A percentile compares a stretch with the other conserved stretches of the same genome.
These are phyloP conservation scores for Dendronephthya gigantea DNA, from an alignment of 64 coral and sea anemone genomes.

Conservation along the genomic window DNA sequence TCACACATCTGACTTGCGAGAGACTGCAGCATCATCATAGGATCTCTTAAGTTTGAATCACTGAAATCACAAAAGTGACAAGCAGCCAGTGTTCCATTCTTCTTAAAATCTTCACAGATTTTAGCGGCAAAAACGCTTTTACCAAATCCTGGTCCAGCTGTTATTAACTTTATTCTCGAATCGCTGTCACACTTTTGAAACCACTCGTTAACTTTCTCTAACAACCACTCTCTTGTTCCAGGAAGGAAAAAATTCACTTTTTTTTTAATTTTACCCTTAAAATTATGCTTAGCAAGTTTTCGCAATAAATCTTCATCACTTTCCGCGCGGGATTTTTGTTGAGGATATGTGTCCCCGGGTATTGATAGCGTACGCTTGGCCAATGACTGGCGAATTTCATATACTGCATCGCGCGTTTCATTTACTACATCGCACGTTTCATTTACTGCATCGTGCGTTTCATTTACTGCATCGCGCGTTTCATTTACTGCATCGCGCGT, in stretches of 20 bases:
- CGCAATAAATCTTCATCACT: background rate
- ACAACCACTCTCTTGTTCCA: constrained; percentile 53
- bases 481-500: too few species aligned
- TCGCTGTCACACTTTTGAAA: constrained; percentile 27
- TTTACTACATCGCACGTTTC: too few species aligned
- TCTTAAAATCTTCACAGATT: constrained; percentile 5
- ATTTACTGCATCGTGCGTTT: too few species aligned
- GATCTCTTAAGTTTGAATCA: constrained; percentile 37
- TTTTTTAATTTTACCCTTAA: constrained; percentile 30
- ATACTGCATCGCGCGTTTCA: too few species aligned
- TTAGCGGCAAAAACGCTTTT: constrained; percentile 60
- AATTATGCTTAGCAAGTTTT: constrained; percentile 47
- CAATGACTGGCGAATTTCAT: too few species aligned
- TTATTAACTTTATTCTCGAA: constrained; percentile 33
- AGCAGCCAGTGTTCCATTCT: constrained; percentile 7
- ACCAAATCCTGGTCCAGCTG: constrained; percentile 55
- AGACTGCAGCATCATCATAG: constrained; percentile 58
- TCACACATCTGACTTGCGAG: constrained; percentile 56
- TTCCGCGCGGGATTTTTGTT: too few species aligned
- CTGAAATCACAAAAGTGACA: constrained; percentile 52
- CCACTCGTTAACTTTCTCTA: constrained; percentile 37
- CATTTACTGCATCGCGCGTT: too few species aligned
- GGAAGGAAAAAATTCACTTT: constrained; percentile 26
- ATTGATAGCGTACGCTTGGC: too few species aligned
- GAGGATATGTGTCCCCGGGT: too few species aligned